Percentiles rank a stretch among this genome's conserved stretches.
Evolutionary conservation across 2,797 vertebrate genomes (phyloP).

Genomic region (Pristis pectinata): DNA sequence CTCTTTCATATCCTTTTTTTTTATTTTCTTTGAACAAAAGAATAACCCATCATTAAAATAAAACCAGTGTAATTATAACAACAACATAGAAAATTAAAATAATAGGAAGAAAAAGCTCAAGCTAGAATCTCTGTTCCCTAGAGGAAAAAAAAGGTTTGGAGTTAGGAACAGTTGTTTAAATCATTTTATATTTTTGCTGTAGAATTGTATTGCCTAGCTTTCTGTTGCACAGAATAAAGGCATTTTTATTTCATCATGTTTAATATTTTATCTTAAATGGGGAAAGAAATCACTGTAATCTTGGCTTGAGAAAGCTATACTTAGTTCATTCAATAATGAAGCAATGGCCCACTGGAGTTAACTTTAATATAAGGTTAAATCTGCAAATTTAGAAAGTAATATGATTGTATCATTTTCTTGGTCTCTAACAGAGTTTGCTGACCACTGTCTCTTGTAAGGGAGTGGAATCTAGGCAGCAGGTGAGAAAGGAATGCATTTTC

Average conservation of each 20-base stretch:
- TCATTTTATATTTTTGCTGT: too few species aligned
- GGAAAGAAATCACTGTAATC: neutral
- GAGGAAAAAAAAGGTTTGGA: too few species aligned
- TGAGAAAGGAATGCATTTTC: slow-evolving; percentile 36
- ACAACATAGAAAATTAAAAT: neutral
- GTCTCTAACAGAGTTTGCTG: neutral
- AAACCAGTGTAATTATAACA: neutral
- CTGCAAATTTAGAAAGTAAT: neutral
- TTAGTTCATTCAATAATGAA: neutral
- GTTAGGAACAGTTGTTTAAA: too few species aligned
- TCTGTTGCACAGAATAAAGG: neutral
- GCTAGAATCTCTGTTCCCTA: too few species aligned
- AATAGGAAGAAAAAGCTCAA: neutral
- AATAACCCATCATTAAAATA: neutral
- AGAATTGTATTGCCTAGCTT: neutral
- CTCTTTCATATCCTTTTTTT: neutral
- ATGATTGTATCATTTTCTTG: neutral
- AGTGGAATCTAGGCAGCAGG: slow-evolving; percentile 27
- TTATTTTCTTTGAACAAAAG: neutral
- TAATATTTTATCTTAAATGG: slow-evolving; percentile 14
- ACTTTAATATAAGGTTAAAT: neutral
- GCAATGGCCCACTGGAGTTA: neutral
- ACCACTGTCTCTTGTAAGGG: neutral
- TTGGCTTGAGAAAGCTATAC: neutral
- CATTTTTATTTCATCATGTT: neutral